Base-by-base conservation (phyloP, 2,797 vertebrate species). In the Sebastes glaucus region DNA sequence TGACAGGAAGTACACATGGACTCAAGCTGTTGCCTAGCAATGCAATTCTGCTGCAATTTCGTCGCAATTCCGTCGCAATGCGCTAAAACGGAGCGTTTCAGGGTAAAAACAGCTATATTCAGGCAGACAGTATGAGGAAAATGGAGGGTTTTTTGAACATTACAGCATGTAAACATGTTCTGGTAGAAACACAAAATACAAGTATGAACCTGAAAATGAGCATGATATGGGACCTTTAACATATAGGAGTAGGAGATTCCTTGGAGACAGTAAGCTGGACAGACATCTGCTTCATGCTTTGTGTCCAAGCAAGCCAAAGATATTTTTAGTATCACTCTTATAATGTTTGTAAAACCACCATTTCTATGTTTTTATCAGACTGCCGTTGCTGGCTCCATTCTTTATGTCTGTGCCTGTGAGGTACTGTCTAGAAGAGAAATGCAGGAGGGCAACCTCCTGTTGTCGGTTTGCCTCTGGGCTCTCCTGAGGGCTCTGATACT, bases 281-380 rank as follows among this genome's bases (percentile, higher is more conserved):
- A 71, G 56, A 71, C 33, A 52, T 52, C 68, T 9, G 49, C 7
- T 38, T 70, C n/a, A 25, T 13, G n/a, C 35, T 27, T 46, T 16
- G 18, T 11, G 28, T 61, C 23, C 28, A 42, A 10, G 56, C 7
- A 30, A 52, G 53, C n/a, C 28, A 4, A 33, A 67, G 23, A 22
- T 27, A 56, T 46, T 52, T 74, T 71, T 27, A 35, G 23, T 46
- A 25, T 23, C 27, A 46, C 59, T 72, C 59, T 67, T 57, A 67
- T 38, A 53, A 65, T 22, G 67, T 52, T 71, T 65, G 33, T 25
- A 22, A 75, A 52, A 62, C 22, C 16, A 27, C 27, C 60, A 67
- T 78, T 81, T 83, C 49, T 70, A 63, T 30, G 62, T 79, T 77
- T 46, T 86, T 65, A 82, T 74, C 55, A 65, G 22, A 23, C 66